A percentile compares a stretch with the other conserved stretches of the same genome.
These are phyloP conservation scores for Sphenopsis melanotis DNA, from an alignment of 2,797 vertebrate species.

Conservation along the genomic window DNA sequence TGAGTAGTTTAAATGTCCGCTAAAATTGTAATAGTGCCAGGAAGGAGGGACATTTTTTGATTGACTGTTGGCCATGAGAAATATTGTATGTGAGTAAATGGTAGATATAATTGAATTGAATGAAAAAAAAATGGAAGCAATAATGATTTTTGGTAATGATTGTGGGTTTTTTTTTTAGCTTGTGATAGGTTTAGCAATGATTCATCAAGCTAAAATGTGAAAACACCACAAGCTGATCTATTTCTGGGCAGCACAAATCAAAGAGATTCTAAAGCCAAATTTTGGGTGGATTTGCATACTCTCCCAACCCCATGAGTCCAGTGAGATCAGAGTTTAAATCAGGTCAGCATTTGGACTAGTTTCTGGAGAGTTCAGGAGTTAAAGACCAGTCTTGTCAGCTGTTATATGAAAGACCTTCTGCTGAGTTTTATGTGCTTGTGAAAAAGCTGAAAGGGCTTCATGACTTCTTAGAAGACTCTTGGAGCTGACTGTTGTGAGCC, in stretches of 20 bases:
- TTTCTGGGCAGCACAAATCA: not conserved
- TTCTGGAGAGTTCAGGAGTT: not conserved
- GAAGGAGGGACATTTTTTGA: not conserved
- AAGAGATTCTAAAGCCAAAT: not conserved
- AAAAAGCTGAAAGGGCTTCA: not conserved
- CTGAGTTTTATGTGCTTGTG: not conserved
- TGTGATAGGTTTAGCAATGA: not conserved
- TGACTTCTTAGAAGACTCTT: not conserved
- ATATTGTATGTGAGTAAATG: not conserved
- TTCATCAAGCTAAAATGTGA: not conserved
- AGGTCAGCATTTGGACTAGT: conserved; percentile 4
- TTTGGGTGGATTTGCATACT: not conserved
- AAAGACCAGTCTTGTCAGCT: not conserved
- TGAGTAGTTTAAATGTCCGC: not conserved
- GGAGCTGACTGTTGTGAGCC: not conserved
- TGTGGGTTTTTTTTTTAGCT: not conserved
- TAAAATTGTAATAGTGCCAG: not conserved
- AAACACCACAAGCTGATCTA: not conserved
- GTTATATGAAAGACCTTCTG: not conserved
- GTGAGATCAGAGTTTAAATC: conserved; percentile 47
- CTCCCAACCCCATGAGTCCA: not conserved
- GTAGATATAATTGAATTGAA: not conserved
- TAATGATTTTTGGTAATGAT: not conserved
- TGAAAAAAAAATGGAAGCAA: not conserved
- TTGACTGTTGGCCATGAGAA: not conserved